Conservation (phyloP, 2,888 invertebrate genomes). For the Mimumesa dahlbomi region DNA sequence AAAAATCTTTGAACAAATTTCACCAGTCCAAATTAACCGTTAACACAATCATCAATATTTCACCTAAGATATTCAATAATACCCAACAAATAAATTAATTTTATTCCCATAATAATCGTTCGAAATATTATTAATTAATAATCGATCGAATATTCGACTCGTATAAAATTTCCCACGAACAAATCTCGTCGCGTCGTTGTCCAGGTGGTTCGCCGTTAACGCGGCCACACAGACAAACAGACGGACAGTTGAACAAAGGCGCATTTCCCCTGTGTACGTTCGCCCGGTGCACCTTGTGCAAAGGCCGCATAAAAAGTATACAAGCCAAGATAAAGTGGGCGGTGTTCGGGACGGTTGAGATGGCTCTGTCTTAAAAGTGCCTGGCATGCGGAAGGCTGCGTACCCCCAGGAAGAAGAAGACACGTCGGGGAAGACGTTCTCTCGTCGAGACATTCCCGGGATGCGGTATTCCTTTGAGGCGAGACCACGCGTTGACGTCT, state of each 20-base stretch:
- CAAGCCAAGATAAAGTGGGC: conserved; percentile 34
- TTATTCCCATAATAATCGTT: too few relatives aligned
- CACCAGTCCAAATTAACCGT: too few relatives aligned
- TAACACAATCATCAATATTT: too few relatives aligned
- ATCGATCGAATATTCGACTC: too few relatives aligned
- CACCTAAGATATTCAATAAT: too few relatives aligned
- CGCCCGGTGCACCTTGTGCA: conserved; percentile 2
- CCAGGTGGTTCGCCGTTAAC: not conserved
- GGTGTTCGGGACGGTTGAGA: conserved; percentile 25
- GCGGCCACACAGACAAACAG: not conserved
- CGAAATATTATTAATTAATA: too few relatives aligned
- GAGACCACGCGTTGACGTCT: conserved; percentile 57
- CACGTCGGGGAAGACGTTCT: conserved; percentile 38
- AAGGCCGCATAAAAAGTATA: conserved; percentile 20
- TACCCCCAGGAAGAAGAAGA: conserved; percentile 26
- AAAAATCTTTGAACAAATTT: too few relatives aligned
- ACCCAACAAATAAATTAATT: too few relatives aligned
- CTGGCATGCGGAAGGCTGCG: conserved; percentile 59
- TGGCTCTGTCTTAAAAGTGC: conserved; percentile 50
- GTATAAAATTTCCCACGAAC: not conserved
- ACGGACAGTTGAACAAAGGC: not conserved
- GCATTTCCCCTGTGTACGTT: not conserved
- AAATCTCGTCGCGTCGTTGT: not conserved
- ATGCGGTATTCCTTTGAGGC: conserved; percentile 62
- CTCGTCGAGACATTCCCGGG: conserved; percentile 53